Evolutionary conservation across 2,113 vertebrate species (phyloP).

Genomic region (Caloenas nicobarica): DNA sequence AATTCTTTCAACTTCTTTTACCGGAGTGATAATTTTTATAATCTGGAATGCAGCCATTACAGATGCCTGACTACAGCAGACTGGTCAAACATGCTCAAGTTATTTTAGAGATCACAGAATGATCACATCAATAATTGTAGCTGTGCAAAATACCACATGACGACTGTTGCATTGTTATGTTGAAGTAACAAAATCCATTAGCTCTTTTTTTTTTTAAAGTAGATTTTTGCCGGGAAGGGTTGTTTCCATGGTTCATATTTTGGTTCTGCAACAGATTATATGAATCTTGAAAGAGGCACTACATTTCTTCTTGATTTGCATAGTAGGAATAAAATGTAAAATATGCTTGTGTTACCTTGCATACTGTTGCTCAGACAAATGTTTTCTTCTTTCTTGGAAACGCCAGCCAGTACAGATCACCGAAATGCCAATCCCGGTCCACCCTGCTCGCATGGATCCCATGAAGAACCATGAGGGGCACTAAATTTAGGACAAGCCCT

Average conservation of each 20-base stretch:
- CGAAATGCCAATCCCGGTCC: not conserved
- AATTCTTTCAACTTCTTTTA: not conserved
- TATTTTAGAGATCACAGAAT: not conserved
- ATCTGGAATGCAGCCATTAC: not conserved
- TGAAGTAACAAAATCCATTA: not conserved
- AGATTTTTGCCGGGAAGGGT: not conserved
- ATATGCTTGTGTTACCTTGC: not conserved
- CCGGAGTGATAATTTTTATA: not conserved
- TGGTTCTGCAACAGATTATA: not conserved
- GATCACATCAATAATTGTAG: not conserved
- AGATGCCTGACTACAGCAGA: not conserved
- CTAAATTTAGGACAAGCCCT: accelerated
- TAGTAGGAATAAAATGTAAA: not conserved
- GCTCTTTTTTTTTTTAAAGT: not conserved
- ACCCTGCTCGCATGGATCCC: not conserved
- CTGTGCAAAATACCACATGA: not conserved
- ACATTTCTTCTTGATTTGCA: not conserved
- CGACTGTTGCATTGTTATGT: not conserved
- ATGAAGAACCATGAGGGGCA: not conserved
- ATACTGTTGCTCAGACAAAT: not conserved
- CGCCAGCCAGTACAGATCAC: not conserved
- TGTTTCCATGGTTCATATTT: not conserved
- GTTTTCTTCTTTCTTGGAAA: not conserved
- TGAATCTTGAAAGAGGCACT: not conserved
- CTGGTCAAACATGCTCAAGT: not conserved